Conservation (phyloP, 1,140 invertebrate species). For the Hylyphantes graminicola region DNA sequence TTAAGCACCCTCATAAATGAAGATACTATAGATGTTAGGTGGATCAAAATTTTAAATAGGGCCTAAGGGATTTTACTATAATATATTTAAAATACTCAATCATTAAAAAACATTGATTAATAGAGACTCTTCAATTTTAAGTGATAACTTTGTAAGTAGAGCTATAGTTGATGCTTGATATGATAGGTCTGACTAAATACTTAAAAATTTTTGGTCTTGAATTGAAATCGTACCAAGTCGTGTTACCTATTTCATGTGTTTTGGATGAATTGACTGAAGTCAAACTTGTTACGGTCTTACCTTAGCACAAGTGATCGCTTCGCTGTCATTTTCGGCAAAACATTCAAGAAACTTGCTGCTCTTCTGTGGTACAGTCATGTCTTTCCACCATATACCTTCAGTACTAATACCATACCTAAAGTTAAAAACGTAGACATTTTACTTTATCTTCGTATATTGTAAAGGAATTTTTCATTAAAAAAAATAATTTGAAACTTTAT, state of each 20-base stretch:
- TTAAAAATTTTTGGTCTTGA: background rate
- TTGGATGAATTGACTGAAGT: background rate
- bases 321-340: conserved; percentile 63
- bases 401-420: conserved; percentile 76
- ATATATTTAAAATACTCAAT: too few relatives aligned
- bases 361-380: conserved; percentile 74
- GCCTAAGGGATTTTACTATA: too few relatives aligned
- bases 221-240: background rate
- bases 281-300: conserved; percentile 62
- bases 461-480: too few relatives aligned
- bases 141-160: background rate
- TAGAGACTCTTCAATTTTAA: too few relatives aligned
- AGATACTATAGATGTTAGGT: background rate
- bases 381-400: conserved; percentile 83
- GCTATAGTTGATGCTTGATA: background rate
- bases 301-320: conserved; percentile 67
- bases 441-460: too few relatives aligned
- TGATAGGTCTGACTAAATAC: background rate
- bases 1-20: background rate
- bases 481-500: too few relatives aligned
- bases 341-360: conserved; percentile 66
- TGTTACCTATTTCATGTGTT: background rate
- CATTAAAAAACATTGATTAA: too few relatives aligned
- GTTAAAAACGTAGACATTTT: conserved; percentile 1
- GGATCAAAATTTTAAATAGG: too few relatives aligned